These are phyloP conservation scores for Cinara cedri DNA, from an alignment of 2,888 invertebrate genomes.

Conservation along the genomic window DNA sequence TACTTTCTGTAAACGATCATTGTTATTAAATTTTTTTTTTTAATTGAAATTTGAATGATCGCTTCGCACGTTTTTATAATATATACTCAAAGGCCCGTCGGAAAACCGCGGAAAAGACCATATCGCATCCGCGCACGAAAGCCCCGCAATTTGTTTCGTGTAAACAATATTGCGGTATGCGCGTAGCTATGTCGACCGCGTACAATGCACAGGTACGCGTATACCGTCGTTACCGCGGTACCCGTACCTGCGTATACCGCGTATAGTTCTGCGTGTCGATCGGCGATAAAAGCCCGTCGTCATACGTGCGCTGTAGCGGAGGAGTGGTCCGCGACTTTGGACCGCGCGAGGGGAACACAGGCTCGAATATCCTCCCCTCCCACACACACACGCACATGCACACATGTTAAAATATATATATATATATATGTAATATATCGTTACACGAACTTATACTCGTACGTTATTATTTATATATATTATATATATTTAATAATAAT, in stretches of 20 bases:
- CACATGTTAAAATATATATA: background rate
- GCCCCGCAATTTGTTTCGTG: too few species aligned
- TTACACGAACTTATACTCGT: too few species aligned
- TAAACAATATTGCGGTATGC: background rate
- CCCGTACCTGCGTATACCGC: too few species aligned
- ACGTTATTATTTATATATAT: background rate
- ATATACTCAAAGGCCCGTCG: too few species aligned
- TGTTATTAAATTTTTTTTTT: too few species aligned
- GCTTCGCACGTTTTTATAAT: too few species aligned
- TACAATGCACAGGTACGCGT: background rate
- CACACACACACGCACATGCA: background rate
- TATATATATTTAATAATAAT: background rate
- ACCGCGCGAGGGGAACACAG: background rate
- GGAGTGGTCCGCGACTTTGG: background rate
- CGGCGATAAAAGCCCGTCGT: slow-evolving; percentile 30
- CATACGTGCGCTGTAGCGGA: background rate
- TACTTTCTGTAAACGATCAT: too few species aligned
- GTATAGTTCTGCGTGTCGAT: slow-evolving; percentile 37
- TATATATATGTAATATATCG: background rate
- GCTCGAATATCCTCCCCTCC: slow-evolving; percentile 1
- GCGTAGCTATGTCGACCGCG: background rate
- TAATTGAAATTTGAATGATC: too few species aligned
- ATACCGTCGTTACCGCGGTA: background rate
- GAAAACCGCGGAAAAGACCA: too few species aligned
- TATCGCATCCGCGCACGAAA: too few species aligned